Conservation (phyloP, 2,888 invertebrate species). For the Coenonympha glycerion region DNA sequence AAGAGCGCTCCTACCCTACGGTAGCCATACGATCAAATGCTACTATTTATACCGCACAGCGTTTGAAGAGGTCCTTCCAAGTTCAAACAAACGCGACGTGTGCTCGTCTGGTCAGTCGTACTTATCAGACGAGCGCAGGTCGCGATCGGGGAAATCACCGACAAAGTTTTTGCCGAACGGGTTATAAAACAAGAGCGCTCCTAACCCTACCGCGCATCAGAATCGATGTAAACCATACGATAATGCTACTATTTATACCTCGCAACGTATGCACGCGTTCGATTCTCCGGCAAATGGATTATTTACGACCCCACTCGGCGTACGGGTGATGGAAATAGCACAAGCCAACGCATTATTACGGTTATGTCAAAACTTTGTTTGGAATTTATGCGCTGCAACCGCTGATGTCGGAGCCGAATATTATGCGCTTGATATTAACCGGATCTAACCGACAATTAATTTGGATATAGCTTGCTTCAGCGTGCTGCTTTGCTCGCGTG, state of each 20-base stretch:
- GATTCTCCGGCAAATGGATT: slow-evolving; percentile 39
- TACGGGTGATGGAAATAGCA: slow-evolving; percentile 30
- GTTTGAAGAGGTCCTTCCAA: slow-evolving; percentile 36
- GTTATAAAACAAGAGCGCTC: not conserved
- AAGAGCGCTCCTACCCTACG: slow-evolving; percentile 14
- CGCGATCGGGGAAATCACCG: too few relatives aligned
- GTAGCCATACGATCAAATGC: slow-evolving; percentile 29
- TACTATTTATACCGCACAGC: slow-evolving; percentile 36
- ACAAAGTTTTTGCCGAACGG: too few relatives aligned
- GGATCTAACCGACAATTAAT: too few relatives aligned
- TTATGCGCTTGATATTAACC: not conserved
- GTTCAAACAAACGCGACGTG: too few relatives aligned
- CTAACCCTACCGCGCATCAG: slow-evolving; percentile 20
- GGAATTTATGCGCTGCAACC: slow-evolving; percentile 6
- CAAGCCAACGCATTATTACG: slow-evolving; percentile 13
- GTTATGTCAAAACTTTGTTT: slow-evolving; percentile 15
- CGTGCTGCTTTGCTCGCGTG: too few relatives aligned
- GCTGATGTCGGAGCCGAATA: not conserved
- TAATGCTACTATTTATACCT: slow-evolving; percentile 35
- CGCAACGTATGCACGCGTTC: slow-evolving; percentile 37
- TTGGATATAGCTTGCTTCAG: too few relatives aligned
- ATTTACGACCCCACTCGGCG: slow-evolving; percentile 34
- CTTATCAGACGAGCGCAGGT: too few relatives aligned
- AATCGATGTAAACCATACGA: slow-evolving; percentile 25
- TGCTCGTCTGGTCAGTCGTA: too few relatives aligned